These are phyloP conservation scores for Cervus canadensis DNA, from an alignment of 2,113 vertebrate genomes.

Conservation along the genomic window DNA sequence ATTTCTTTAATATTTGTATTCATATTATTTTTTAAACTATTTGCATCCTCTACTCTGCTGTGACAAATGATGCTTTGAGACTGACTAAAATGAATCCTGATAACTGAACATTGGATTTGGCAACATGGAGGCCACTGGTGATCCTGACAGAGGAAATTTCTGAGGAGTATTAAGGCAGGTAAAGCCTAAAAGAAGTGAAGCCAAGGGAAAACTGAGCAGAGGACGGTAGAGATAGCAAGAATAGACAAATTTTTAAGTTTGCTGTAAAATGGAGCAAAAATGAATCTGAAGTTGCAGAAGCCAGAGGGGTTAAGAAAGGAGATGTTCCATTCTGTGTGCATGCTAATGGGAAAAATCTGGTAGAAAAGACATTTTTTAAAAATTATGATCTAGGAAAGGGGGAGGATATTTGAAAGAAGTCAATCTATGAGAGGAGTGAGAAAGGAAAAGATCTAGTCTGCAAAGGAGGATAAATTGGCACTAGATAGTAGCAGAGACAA, in stretches of 20 bases:
- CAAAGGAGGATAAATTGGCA: neutral
- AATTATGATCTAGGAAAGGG: neutral
- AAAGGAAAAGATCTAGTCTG: neutral
- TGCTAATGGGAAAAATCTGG: neutral
- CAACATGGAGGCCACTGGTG: neutral
- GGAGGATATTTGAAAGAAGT: neutral
- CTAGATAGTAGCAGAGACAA: neutral
- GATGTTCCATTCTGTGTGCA: neutral
- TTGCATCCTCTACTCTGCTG: neutral
- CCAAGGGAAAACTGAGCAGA: neutral
- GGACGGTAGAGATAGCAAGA: neutral
- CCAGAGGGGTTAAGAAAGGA: neutral
- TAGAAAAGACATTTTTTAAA: neutral
- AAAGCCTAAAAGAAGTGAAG: neutral
- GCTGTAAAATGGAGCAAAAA: neutral
- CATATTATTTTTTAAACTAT: neutral
- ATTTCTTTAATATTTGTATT: neutral
- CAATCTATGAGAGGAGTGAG: neutral
- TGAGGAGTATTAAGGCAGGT: accelerated
- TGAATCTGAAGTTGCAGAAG: neutral
- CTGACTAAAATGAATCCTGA: neutral
- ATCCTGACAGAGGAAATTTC: neutral
- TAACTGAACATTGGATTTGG: neutral
- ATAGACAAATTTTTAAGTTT: neutral
- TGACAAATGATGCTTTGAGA: neutral